Evolutionary conservation across 2,888 invertebrate genomes (phyloP).

Genomic region (Stenolophus ochropezus): DNA sequence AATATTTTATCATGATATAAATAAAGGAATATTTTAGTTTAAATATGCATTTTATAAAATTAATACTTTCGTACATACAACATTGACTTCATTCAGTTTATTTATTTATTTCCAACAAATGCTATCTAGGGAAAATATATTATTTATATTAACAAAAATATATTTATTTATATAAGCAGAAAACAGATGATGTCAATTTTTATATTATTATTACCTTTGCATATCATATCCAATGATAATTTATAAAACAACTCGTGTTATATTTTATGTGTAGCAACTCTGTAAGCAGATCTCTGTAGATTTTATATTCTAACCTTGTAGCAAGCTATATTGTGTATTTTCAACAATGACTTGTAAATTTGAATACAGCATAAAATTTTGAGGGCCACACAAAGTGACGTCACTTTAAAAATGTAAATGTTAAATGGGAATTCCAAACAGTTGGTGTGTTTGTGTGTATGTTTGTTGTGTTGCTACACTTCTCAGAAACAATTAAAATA

Average conservation of each 20-base stretch:
- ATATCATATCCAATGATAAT: neutral
- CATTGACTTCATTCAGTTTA: too few relatives aligned
- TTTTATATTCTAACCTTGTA: neutral
- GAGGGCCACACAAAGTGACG: neutral
- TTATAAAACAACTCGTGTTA: neutral
- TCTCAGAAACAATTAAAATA: neutral
- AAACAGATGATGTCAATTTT: too few relatives aligned
- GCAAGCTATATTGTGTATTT: neutral
- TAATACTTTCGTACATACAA: too few relatives aligned
- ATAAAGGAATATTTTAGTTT: too few relatives aligned
- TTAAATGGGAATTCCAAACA: constrained; percentile 1
- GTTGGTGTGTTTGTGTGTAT: neutral
- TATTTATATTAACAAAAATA: too few relatives aligned
- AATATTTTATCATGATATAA: too few relatives aligned
- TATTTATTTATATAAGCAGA: too few relatives aligned
- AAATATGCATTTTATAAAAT: too few relatives aligned
- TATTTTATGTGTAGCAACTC: neutral
- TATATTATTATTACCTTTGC: too few relatives aligned
- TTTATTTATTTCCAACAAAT: too few relatives aligned
- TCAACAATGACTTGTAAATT: neutral
- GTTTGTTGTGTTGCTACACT: neutral
- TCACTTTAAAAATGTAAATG: neutral
- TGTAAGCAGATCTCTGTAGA: neutral
- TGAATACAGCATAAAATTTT: neutral
- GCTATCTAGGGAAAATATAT: too few relatives aligned